Base-by-base conservation (phyloP, 2,797 vertebrate genomes). In the Vultur gryphus region DNA sequence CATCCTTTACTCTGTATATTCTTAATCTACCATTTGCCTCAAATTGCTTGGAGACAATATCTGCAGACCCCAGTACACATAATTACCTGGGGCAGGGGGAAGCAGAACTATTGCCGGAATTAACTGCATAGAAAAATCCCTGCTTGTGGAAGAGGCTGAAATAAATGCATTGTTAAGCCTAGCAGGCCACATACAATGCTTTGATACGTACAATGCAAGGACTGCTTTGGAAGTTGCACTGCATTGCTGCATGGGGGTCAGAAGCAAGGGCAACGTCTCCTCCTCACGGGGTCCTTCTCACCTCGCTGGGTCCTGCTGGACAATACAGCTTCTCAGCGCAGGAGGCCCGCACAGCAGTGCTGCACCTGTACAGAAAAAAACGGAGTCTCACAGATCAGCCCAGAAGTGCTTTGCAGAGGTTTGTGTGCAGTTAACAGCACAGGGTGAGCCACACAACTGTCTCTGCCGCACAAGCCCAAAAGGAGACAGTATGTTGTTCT, bases 311-410 rank as follows among this genome's bases (percentile, higher is more conserved):
- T 26, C 23, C 59, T 24, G 65, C 7, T 3, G 37, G 33, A 29
- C 28, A 24, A 7, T 2, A 8, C 2, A 3, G 10, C 13, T 12
- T 12, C 67, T 41, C 31, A 4, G 12, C 0, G 4, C 73, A 18
- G 39, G 24, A 29, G 11, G 15, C 28, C 39, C 1, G 1, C 46
- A 9, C 13, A 9, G 70, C 70, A 10, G 11, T 2, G 44, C 65
- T 39, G 81, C 19, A 14, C 59, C 54, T 5, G 24, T 4, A 23
- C 72, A 41, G 87, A 41, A 6, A 21, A 39, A 51, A 23, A 6
- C 2, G 0, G 6, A 55, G 46, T 9, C 55, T 6, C 33, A 16
- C 8, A 1, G 41, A 2, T 2, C 13, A 35, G 54, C 69, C 69
- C 54, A 14, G 39, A 25, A 59, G 26, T 3, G 26, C 61, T 49